Percentiles rank a stretch among this genome's conserved stretches.
phyloP scores from a whole-genome alignment of 2,113 vertebrate genomes.

The Eurystomus gularis region DNA sequence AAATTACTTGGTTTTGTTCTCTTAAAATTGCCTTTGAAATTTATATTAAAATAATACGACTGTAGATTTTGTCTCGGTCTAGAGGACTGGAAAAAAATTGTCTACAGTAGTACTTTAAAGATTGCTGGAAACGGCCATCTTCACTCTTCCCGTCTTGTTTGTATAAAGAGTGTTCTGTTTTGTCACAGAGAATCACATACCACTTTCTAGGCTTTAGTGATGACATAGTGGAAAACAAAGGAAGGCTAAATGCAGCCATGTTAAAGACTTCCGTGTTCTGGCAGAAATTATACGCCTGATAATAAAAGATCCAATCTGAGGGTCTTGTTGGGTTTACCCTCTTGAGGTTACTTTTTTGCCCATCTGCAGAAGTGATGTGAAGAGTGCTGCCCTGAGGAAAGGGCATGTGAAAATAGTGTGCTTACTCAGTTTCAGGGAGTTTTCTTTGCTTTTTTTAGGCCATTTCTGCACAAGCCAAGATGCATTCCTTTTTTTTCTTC shows the following conservation, averaged over 20 bases:
- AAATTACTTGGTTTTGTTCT: not conserved
- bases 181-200: not conserved
- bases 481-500: not conserved
- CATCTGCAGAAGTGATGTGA: not conserved
- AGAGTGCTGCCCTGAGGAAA: not conserved
- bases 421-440: not conserved
- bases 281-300: not conserved
- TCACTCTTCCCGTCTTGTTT: not conserved
- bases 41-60: not conserved
- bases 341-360: not conserved
- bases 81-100: not conserved
- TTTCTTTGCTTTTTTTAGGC: not conserved
- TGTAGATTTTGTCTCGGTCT: not conserved
- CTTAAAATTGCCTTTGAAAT: not conserved
- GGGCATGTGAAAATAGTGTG: not conserved
- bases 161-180: not conserved
- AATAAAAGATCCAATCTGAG: not conserved
- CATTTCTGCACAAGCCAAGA: not conserved
- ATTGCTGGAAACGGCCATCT: not conserved
- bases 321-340: not conserved
- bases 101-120: not conserved
- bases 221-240: conserved; percentile 5
- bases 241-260: not conserved
- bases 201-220: not conserved
- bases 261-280: conserved; percentile 32